phyloP scores from a whole-genome alignment of 2,888 invertebrate genomes.

The Chironomus riparius region DNA sequence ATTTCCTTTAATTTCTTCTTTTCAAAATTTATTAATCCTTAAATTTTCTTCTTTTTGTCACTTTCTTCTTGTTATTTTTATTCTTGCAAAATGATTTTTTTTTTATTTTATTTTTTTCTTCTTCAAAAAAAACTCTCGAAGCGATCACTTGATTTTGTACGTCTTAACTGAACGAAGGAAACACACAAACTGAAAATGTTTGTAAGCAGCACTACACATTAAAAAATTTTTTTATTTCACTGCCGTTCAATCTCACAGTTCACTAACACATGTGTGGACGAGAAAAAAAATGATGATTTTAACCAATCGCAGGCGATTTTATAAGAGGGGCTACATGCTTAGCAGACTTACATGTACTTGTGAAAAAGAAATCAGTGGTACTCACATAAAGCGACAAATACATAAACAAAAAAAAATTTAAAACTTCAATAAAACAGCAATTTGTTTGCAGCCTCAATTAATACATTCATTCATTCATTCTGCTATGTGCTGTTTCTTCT shows the following conservation, averaged over 20 bases:
- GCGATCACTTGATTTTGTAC: neutral
- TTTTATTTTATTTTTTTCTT: neutral
- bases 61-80: neutral
- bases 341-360: neutral
- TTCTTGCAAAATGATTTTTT: neutral
- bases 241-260: neutral
- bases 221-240: neutral
- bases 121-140: neutral
- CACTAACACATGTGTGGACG: neutral
- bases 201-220: neutral
- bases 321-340: too few species aligned
- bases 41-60: neutral
- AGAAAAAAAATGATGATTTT: neutral
- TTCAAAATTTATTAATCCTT: neutral
- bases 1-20: neutral
- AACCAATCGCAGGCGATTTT: neutral
- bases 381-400: neutral
- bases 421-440: neutral
- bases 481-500: neutral
- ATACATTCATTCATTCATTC: neutral
- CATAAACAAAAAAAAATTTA: neutral
- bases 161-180: constrained; percentile 1
- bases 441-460: constrained; percentile 4
- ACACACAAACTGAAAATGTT: constrained; percentile 12
- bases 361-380: neutral